Base-by-base conservation (phyloP, 2,113 vertebrate genomes). In the Columbina picui region DNA sequence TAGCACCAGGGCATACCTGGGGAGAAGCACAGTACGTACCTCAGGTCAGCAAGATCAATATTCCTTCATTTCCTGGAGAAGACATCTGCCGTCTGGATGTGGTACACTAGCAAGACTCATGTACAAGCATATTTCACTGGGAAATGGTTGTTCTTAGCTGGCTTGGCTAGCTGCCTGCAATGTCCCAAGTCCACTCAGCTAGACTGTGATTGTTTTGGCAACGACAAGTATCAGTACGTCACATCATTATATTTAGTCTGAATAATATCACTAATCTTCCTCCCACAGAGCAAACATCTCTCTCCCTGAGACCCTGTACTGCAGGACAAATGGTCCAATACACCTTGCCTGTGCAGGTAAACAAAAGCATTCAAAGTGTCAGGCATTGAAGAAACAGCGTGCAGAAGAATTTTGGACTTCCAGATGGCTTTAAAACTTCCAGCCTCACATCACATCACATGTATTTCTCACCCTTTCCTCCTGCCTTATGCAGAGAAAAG, bases 91-190 rank as follows among this genome's bases (percentile, higher is more conserved):
- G 83, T 56, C 60, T 26, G 30, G 45, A 47, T 12, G 12, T 1
- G 0, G 34, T n/a, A 43, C 17, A 65, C 34, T 4, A 52, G 12
- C 14, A 77, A 77, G 30, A 22, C n/a, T 71, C 56, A 50, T 9
- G 36, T 1, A 22, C 12, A 57, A 69, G 41, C 17, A 49, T 22
- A 23, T 32, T 78, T 14, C 32, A 55, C n/a, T 57, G 38, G 21
- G 49, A 68, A 63, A 55, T 0, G 0, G 4, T 27, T 36, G 39
- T 60, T 38, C 27, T 25, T n/a, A n/a, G n/a, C n/a, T n/a, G n/a
- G n/a, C n/a, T n/a, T n/a, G n/a, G n/a, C n/a, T n/a, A n/a, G n/a
- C n/a, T n/a, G n/a, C n/a, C n/a, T n/a, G n/a, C n/a, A n/a, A n/a
- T n/a, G n/a, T n/a, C 26, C 17, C 52, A 55, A 47, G 10, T 64